phyloP scores from a whole-genome alignment of 2,113 vertebrate species.

The Paracanthobrama guichenoti region DNA sequence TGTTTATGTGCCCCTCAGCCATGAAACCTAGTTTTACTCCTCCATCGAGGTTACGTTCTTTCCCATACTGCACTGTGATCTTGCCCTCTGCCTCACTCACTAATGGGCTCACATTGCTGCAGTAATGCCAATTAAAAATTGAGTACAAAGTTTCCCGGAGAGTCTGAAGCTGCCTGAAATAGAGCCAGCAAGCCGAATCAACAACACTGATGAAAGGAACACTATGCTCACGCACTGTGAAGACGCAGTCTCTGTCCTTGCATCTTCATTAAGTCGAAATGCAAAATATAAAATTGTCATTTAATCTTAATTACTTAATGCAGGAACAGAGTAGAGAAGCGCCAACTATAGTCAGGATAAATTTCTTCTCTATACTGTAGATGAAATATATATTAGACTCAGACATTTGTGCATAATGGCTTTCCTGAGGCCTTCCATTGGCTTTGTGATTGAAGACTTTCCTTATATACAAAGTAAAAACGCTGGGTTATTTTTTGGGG shows the following conservation, averaged over 20 bases:
- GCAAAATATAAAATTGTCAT: slow-evolving; percentile 12
- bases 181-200: slow-evolving; percentile 35
- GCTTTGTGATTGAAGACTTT: background rate
- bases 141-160: slow-evolving; percentile 41
- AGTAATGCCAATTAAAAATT: slow-evolving; percentile 52
- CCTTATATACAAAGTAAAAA: too few species aligned
- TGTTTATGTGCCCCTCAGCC: slow-evolving; percentile 8
- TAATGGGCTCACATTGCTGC: slow-evolving; percentile 50
- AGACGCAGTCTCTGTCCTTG: background rate
- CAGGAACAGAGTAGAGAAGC: slow-evolving; percentile 3
- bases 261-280: slow-evolving; percentile 13
- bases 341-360: background rate
- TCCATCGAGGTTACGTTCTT: slow-evolving; percentile 2
- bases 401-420: background rate
- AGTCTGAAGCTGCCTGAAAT: slow-evolving; percentile 38
- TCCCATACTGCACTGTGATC: slow-evolving; percentile 31
- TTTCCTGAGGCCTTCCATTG: background rate
- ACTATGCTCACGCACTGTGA: slow-evolving; percentile 9
- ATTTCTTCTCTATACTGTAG: background rate
- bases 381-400: slow-evolving; percentile 2
- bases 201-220: slow-evolving; percentile 41
- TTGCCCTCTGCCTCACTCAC: slow-evolving; percentile 36
- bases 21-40: slow-evolving; percentile 11
- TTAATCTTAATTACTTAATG: slow-evolving; percentile 32
- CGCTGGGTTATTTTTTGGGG: too few species aligned